Evolutionary conservation across 2,113 vertebrate genomes (phyloP), one percentile per base, ranked within the genome.

Genomic region (Lutjanus erythropterus): DNA sequence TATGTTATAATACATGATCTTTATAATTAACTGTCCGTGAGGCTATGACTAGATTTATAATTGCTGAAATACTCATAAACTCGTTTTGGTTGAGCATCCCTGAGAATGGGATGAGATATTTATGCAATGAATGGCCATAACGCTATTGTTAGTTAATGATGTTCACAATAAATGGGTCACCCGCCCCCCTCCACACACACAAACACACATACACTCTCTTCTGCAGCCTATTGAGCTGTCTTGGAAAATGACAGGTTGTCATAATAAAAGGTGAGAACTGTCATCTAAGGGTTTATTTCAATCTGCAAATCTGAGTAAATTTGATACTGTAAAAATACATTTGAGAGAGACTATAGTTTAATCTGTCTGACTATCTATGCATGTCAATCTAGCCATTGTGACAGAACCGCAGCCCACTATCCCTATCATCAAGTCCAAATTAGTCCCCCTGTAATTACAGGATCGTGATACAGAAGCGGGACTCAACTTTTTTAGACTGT

Each of bases 111-210:
- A 49, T 4, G 8, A n/a, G 10, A 62, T 71, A n/a, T 59, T 42
- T n/a, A 46, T 50, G 69, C 33, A 71, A 68, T 75, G 16, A 23
- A 37, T 31, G 29, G 44, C 8, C 37, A 58, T 67, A 35, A 64
- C 71, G 49, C 35, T 76, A 16, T 71, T 81, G 67, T 86, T 74
- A 50, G 29, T 79, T 71, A 73, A 68, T 71, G 64, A 70, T 76
- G 67, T 47, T 81, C 5, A 50, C n/a, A 67, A 59, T 80, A 86
- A 84, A 76, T 89, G 53, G 81, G 78, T 89, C 86, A 83, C 1
- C 33, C 35, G 2, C 12, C 39, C 64, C 8, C 29, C 2, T 4
- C 14, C 52, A 16, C 59, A 35, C 39, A 21, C n/a, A 64, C 25
- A 62, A 16, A 10, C 61, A 61, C 53, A 27, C 25, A 27, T n/a